phyloP scores from a whole-genome alignment of 2,888 invertebrate genomes.

The Panzeria rudis region DNA sequence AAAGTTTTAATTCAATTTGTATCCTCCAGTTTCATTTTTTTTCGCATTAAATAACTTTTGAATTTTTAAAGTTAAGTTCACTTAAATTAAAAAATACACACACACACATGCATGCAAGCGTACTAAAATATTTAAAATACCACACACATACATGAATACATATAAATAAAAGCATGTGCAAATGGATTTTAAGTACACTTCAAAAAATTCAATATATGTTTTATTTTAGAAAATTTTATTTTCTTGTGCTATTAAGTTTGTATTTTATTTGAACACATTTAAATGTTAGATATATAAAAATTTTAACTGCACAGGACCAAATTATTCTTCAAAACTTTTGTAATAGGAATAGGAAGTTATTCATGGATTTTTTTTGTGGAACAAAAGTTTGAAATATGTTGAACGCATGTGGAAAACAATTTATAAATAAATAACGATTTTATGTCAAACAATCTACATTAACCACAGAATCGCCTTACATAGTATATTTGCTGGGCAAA shows the following conservation, averaged over 20 bases:
- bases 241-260: background rate
- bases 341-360: too few relatives aligned
- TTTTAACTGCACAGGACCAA: too few relatives aligned
- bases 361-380: too few relatives aligned
- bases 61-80: conserved; percentile 48
- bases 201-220: background rate
- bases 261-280: too few relatives aligned
- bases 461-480: too few relatives aligned
- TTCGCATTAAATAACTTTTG: conserved; percentile 55
- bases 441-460: too few relatives aligned
- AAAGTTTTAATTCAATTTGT: conserved; percentile 59
- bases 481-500: too few relatives aligned
- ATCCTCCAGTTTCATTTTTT: conserved; percentile 28
- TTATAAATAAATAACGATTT: too few relatives aligned
- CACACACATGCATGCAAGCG: background rate
- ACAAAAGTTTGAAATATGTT: too few relatives aligned
- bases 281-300: too few relatives aligned
- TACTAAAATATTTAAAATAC: background rate
- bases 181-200: conserved; percentile 17
- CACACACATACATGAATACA: background rate
- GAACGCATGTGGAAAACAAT: too few relatives aligned
- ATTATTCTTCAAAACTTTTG: too few relatives aligned
- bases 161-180: conserved; percentile 9
- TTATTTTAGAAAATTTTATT: background rate
- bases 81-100: conserved; percentile 33